Conservation (phyloP, 2,888 invertebrate species). For the Caenorhabditis doughertyi region DNA sequence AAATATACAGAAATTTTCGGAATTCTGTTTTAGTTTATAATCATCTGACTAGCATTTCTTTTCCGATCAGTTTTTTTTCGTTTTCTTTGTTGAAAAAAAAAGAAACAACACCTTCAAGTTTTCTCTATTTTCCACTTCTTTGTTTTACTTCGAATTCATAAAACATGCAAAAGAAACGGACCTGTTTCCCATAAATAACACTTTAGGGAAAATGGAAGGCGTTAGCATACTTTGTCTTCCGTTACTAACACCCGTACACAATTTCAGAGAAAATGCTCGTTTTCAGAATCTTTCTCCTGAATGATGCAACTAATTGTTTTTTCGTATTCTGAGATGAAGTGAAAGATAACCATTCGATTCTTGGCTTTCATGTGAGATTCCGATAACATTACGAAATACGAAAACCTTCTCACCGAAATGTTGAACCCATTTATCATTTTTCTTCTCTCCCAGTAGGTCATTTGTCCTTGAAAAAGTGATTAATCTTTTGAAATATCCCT, state of each 20-base stretch:
- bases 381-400: not conserved
- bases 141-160: constrained; percentile 14
- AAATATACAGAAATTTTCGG: too few species aligned
- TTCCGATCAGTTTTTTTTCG: not conserved
- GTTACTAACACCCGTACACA: not conserved
- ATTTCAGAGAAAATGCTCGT: not conserved
- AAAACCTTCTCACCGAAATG: not conserved
- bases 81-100: not conserved
- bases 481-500: constrained; percentile 19
- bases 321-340: too few species aligned
- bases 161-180: constrained; percentile 24
- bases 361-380: too few species aligned
- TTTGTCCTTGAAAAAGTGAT: constrained; percentile 21
- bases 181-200: constrained; percentile 12
- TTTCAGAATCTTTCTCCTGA: too few species aligned
- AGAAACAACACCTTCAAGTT: constrained; percentile 3
- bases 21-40: too few species aligned
- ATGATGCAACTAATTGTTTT: too few species aligned
- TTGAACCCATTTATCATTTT: constrained; percentile 8
- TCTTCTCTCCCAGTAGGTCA: constrained; percentile 27
- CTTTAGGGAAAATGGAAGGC: not conserved
- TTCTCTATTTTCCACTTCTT: not conserved
- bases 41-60: too few species aligned
- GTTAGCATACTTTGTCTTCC: not conserved
- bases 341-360: too few species aligned